Base-by-base conservation (phyloP, 2,113 vertebrate species). In the Cinclus mexicanus region DNA sequence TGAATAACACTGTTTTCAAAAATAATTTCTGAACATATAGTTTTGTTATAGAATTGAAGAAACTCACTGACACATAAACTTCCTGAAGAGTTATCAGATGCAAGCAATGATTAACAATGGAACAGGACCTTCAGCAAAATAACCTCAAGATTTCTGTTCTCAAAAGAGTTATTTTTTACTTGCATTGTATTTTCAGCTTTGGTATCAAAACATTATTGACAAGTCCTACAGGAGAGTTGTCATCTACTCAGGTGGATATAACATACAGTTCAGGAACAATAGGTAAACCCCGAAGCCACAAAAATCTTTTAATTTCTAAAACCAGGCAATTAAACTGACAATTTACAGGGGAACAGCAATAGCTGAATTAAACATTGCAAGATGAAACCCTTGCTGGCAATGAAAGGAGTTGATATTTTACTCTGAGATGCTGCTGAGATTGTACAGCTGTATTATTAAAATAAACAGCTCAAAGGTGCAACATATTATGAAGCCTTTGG, bases 331-430 rank as follows among this genome's bases (percentile, higher is more conserved):
- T 96, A 92, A 96, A 92, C 65, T 26, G 65, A 86, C n/a, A 87
- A 86, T 68, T 90, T 93, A 90, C 61, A 92, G 53, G 10, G 57
- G 21, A 95, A 86, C 44, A 2, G 41, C 47, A 89, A 77, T 33
- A 93, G 46, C 11, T 95, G 95, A 96, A 96, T 96, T 90, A 94
- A 94, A 94, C 90, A 92, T 71, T 95, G 94, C 93, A 97, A 95
- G 87, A 95, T 89, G 83, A 96, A 95, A 95, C 88, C 76, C 79
- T 92, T 88, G 68, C 88, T 93, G 53, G 49, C 76, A 88, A 78
- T 83, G 71, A 95, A 88, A 93, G 29, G 42, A 57, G 46, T 5
- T 93, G 74, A 84, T 96, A 84, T 87, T 96, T 94, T 92, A 96
- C 95, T 87, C 77, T n/a, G 23, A 83, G 59, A 77, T 46, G 50